Evolutionary conservation across 2,113 vertebrate species (phyloP).

Genomic region (Lasiurus cinereus): DNA sequence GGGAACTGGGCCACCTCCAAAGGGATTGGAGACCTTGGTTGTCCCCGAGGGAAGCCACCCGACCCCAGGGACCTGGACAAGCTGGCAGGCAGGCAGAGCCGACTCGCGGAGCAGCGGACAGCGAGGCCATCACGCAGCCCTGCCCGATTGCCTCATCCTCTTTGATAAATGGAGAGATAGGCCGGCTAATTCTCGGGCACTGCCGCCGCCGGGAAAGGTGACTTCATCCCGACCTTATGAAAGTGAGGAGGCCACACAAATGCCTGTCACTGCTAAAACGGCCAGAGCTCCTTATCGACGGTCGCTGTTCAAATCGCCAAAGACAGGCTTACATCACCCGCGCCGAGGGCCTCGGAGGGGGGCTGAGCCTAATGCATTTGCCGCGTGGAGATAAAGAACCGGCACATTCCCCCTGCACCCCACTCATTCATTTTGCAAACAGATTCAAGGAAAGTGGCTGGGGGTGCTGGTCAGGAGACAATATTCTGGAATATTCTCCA

Average conservation of each 20-base stretch:
- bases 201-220: background rate
- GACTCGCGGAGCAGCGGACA: background rate
- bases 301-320: conserved; percentile 36
- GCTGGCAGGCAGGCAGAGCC: background rate
- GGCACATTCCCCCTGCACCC: background rate
- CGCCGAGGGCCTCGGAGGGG: background rate
- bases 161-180: conserved; percentile 81
- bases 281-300: conserved; percentile 42
- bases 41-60: fast-evolving
- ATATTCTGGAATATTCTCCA: background rate
- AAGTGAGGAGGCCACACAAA: too few relatives aligned
- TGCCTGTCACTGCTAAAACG: background rate
- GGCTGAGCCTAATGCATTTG: conserved; percentile 29
- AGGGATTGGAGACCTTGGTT: fast-evolving
- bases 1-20: background rate
- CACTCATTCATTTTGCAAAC: conserved; percentile 6
- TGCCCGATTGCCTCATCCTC: background rate
- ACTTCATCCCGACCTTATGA: too few relatives aligned
- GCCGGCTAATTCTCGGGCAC: background rate
- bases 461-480: background rate
- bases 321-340: conserved; percentile 71
- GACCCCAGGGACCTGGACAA: background rate
- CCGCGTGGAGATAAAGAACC: conserved; percentile 47
- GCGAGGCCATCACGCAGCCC: fast-evolving
- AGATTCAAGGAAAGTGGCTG: background rate